These are phyloP conservation scores for Neodon shergylaensis DNA, from an alignment of 2,113 vertebrate genomes.

Conservation along the genomic window DNA sequence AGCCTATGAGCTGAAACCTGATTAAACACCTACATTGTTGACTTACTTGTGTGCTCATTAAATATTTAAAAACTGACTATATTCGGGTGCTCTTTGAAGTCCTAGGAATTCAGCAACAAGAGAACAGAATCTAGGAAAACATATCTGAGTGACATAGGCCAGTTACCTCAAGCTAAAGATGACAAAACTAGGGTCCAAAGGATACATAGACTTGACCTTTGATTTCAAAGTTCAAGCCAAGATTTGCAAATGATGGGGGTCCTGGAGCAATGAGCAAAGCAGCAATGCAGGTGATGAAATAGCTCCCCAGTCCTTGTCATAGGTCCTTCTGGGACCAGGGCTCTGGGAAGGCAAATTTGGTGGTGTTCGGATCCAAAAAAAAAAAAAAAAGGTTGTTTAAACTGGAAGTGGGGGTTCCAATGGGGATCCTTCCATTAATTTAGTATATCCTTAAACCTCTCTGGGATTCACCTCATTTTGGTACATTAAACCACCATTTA, in stretches of 20 bases:
- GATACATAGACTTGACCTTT: not conserved
- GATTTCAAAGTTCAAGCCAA: not conserved
- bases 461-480: not conserved
- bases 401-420: not conserved
- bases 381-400: not conserved
- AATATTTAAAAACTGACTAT: not conserved
- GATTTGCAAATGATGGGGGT: not conserved
- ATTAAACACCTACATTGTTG: not conserved
- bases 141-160: not conserved
- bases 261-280: not conserved
- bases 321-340: not conserved
- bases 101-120: not conserved
- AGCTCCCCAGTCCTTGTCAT: not conserved
- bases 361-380: not conserved
- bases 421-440: not conserved
- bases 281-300: not conserved
- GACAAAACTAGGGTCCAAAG: not conserved
- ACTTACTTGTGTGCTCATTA: constrained; percentile 14
- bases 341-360: not conserved
- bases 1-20: not conserved
- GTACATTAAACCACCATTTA: not conserved
- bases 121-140: not conserved
- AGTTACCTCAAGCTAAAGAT: not conserved
- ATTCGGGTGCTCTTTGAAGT: not conserved
- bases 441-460: not conserved